Evolutionary conservation across 2,113 vertebrate species (phyloP).

Genomic region (Corythaeola cristata): DNA sequence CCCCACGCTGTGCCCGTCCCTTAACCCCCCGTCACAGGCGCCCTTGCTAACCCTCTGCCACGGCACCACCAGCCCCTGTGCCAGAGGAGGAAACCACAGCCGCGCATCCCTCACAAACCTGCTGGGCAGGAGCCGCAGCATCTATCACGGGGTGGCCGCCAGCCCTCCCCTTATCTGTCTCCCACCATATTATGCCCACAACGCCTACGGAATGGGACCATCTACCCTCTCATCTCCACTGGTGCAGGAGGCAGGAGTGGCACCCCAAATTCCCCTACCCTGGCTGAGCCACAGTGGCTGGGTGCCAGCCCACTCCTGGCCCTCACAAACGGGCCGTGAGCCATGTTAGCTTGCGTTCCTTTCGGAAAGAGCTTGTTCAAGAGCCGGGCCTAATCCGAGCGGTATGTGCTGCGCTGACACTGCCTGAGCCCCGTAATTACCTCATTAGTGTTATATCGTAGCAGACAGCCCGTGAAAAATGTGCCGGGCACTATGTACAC

Average conservation of each 20-base stretch:
- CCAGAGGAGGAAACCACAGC: not conserved
- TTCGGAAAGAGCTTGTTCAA: not conserved
- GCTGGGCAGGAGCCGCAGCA: not conserved
- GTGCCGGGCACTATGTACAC: not conserved
- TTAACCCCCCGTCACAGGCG: not conserved
- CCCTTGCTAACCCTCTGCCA: not conserved
- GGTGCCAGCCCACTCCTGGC: not conserved
- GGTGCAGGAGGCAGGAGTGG: not conserved
- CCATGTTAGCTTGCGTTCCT: not conserved
- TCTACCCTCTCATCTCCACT: fast-evolving
- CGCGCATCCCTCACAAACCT: not conserved
- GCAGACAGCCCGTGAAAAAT: not conserved
- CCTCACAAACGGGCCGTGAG: not conserved
- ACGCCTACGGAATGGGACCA: no score
- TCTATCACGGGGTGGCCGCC: not conserved
- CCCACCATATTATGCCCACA: no score
- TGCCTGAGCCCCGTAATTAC: not conserved
- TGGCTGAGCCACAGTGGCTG: fast-evolving
- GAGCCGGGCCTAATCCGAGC: not conserved
- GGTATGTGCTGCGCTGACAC: not conserved
- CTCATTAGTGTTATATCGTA: not conserved
- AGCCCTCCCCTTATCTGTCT: not conserved
- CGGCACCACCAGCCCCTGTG: not conserved
- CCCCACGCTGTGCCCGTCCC: not conserved
- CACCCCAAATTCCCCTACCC: not conserved